Conservation (phyloP, 2,113 vertebrate species). For the Microcebus lehilahytsara region DNA sequence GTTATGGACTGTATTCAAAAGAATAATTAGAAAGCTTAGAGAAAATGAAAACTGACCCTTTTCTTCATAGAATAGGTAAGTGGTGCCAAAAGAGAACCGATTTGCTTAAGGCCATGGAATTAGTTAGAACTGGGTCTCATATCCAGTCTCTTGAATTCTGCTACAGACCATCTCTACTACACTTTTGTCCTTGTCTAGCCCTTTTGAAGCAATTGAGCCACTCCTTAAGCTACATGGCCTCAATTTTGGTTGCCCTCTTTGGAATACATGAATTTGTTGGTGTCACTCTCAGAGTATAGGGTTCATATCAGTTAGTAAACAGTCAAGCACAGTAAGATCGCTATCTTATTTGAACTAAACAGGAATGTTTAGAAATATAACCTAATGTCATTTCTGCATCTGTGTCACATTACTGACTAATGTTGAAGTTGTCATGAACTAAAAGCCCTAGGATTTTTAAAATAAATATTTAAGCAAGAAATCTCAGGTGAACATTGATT, state of each 20-base stretch:
- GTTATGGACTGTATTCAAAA: neutral
- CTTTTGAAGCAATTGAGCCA: neutral
- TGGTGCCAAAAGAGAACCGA: neutral
- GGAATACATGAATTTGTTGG: neutral
- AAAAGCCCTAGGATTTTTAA: neutral
- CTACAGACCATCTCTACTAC: neutral
- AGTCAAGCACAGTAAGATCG: neutral
- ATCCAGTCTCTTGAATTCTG: neutral
- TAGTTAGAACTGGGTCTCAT: neutral
- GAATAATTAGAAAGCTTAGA: neutral
- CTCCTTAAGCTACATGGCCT: neutral
- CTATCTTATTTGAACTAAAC: neutral
- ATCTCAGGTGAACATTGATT: neutral
- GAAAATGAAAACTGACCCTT: neutral
- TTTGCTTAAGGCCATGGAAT: neutral
- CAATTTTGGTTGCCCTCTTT: neutral
- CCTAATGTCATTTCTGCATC: neutral
- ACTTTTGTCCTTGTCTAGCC: neutral
- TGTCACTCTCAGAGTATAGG: neutral
- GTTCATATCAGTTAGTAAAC: neutral
- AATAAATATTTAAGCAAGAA: neutral
- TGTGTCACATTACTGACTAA: neutral
- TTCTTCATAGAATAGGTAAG: neutral
- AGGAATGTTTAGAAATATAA: conserved; percentile 7
- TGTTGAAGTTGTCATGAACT: neutral